Conservation (phyloP, 2,797 vertebrate species). For the Coccyzus lansbergi region DNA sequence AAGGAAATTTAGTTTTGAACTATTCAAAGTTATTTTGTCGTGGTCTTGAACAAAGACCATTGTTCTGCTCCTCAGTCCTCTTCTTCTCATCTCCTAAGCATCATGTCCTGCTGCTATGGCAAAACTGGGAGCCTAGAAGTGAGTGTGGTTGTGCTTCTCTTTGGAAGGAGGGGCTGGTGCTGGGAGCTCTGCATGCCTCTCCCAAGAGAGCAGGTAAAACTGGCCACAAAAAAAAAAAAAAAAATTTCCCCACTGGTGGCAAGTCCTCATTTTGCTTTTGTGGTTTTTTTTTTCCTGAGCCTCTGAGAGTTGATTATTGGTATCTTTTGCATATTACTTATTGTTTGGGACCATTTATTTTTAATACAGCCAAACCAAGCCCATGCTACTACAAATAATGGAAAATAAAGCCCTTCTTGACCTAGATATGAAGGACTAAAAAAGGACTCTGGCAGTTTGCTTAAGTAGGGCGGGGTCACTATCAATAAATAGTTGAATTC, state of each 20-base stretch:
- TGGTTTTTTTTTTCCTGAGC: not conserved
- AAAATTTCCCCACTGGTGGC: rapidly evolving
- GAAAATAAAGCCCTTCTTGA: not conserved
- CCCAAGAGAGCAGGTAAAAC: not conserved
- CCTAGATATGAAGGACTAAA: not conserved
- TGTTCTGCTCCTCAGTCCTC: not conserved
- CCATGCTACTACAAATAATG: rapidly evolving
- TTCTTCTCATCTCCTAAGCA: not conserved
- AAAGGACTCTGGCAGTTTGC: not conserved
- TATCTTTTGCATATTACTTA: not conserved
- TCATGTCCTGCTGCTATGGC: not conserved
- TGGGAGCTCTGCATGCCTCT: not conserved
- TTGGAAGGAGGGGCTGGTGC: rapidly evolving
- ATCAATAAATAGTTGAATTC: not conserved
- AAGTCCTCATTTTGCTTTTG: not conserved
- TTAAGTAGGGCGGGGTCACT: not conserved
- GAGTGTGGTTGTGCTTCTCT: not conserved
- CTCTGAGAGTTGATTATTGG: not conserved
- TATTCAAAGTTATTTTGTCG: not conserved
- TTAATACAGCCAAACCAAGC: not conserved
- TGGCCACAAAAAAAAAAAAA: not conserved
- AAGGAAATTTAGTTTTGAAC: not conserved
- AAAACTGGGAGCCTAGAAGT: not conserved
- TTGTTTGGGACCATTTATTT: not conserved
- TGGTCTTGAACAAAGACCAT: not conserved